These are phyloP conservation scores for Daubentonia madagascariensis DNA, from an alignment of 2,113 vertebrate species.

Conservation along the genomic window DNA sequence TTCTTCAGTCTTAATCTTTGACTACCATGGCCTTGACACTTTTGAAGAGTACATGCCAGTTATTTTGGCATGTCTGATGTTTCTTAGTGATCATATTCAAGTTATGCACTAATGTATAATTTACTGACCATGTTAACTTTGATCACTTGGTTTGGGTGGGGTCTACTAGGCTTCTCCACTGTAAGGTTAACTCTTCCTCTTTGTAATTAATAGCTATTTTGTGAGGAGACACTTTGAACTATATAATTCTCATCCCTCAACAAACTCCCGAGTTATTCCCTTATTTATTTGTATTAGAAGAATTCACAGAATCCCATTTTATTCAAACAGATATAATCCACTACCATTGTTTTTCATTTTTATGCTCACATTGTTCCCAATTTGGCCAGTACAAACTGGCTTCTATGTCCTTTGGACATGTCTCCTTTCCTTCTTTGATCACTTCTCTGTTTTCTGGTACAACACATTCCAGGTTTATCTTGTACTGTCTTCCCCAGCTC, in stretches of 20 bases:
- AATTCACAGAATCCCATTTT: not conserved
- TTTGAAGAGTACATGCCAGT: not conserved
- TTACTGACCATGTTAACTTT: not conserved
- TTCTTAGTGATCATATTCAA: not conserved
- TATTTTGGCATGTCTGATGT: not conserved
- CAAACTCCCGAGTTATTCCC: slow-evolving; percentile 24
- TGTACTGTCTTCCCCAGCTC: not conserved
- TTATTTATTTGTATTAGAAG: not conserved
- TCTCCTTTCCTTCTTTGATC: not conserved
- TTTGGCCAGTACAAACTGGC: not conserved
- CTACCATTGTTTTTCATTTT: not conserved
- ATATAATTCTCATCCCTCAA: not conserved
- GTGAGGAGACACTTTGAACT: not conserved
- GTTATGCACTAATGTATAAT: not conserved
- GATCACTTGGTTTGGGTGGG: not conserved
- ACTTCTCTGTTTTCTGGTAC: not conserved
- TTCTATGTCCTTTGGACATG: not conserved
- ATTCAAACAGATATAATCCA: not conserved
- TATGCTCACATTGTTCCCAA: not conserved
- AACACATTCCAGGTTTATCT: not conserved
- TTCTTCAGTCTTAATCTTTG: not conserved
- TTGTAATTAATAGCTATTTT: not conserved
- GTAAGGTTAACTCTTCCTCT: not conserved
- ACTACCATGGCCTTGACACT: not conserved
- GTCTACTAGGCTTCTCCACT: not conserved